Evolutionary conservation across 2,113 vertebrate species (phyloP), one percentile per base, ranked within the genome.

Genomic region (Lathamus discolor): DNA sequence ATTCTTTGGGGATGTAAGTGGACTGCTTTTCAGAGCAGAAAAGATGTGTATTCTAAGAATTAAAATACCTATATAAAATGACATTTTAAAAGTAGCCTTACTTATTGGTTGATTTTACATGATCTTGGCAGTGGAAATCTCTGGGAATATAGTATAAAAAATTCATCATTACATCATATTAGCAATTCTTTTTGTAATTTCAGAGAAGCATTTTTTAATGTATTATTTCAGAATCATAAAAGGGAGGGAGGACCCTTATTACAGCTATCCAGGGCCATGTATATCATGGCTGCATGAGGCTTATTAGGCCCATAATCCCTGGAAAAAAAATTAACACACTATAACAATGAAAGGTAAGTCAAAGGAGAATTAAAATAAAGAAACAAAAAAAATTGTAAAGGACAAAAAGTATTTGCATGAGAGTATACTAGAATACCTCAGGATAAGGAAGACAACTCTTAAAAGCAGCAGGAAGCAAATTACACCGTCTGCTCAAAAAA

Each of bases 401-500:
- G 22, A 76, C 39, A 88, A 94, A 95, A 29, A 94, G 7, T 10
- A 86, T 74, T 93, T 92, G 20, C 35, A 92, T 52, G 52, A 88
- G 43, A 84, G 74, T 86, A 13, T 11, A 29, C 49, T 66, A 54
- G 73, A 76, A 85, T 54, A 86, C 37, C 77, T 82, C 49, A 79
- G 94, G 91, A 69, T 94, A 49, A 49, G 33, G 28, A 95, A 76
- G 62, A 51, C 17, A 92, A 75, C 3, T 3, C 72, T 92, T 88
- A 94, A 83, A 97, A 90, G 61, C 43, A 92, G 27, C 79, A 73
- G 52, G 59, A 86, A 89, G 35, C 7, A 90, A 93, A 95, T 66
- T 84, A 44, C 39, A 91, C 69, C 79, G 89, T 95, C 86, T 93
- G 63, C 85, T 94, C 4, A 31, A 68, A 86, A 88, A 95, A 93